Base-by-base conservation (phyloP, 2,888 invertebrate genomes). In the Drosophila anomelani region DNA sequence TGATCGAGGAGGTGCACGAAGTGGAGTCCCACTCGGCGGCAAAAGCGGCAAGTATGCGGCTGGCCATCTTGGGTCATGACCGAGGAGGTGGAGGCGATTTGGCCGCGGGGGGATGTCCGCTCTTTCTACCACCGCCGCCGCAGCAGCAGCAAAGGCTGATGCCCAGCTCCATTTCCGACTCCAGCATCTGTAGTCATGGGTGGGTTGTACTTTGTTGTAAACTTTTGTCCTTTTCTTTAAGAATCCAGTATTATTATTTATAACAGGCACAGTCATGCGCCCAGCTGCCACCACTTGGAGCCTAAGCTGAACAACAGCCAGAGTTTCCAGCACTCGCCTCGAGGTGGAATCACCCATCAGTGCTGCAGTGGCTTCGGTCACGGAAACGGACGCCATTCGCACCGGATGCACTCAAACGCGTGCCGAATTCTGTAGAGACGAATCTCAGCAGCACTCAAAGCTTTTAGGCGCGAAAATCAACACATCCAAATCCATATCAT, bases 1-100 rank as follows among this genome's bases (percentile, higher is more conserved):
- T 93, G 93, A 93, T 93, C 53, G 93, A 93, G 68, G 93, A 92
- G 63, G 92, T 89, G 0, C 90, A 90, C 13, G 93, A 92, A 59
- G 88, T 88, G n/a, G 92, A 92, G 53, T 77, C 90, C 1, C 91
- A 91, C 38, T 85, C 89, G n/a, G 86, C 90, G 17, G 81, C 85
- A 26, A 90, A 91, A 62, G 83, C 91, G 12, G 87, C 90, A 39
- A 85, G 80, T 54, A 85, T 90, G 75, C 85, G 87, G 10, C 56
- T 87, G 10, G 78, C 80, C 10, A 68, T 80, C n/a, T 82, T 85
- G 3, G 90, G 82, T 1, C 85, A 89, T 62, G 86, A 75, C 1
- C 80, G 69, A 32, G 80, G 76, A 51, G 81, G 71, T 8, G 77
- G 55, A 4, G 59, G 49, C 3, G 85, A 85, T 20, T 5, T 82